A percentile compares a stretch with the other conserved stretches of the same genome.
phyloP scores from a whole-genome alignment of 2,888 invertebrate species.

The Crocallis elinguaria region DNA sequence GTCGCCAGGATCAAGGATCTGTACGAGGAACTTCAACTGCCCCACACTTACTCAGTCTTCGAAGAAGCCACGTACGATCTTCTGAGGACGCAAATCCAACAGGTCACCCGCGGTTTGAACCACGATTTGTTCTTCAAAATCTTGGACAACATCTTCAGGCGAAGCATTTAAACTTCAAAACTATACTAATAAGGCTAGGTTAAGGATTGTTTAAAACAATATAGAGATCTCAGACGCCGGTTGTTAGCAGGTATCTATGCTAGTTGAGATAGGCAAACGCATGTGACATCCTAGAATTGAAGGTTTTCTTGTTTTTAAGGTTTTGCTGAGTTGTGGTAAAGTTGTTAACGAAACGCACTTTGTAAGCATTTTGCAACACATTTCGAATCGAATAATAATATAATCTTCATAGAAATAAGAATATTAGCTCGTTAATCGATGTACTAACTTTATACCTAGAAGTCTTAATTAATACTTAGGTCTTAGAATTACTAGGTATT shows the following conservation, averaged over 20 bases:
- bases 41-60: constrained; percentile 90
- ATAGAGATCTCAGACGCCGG: constrained; percentile 36
- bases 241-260: constrained; percentile 35
- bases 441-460: constrained; percentile 8
- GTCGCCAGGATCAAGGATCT: constrained; percentile 89
- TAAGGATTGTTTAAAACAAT: constrained; percentile 26
- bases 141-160: constrained; percentile 91
- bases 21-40: constrained; percentile 91
- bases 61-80: constrained; percentile 94
- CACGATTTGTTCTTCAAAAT: constrained; percentile 93
- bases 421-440: neutral
- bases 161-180: constrained; percentile 83
- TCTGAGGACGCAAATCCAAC: constrained; percentile 92
- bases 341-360: neutral
- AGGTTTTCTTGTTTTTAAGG: neutral
- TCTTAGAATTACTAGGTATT: neutral
- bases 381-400: constrained; percentile 16
- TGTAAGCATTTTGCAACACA: neutral
- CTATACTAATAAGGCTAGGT: constrained; percentile 11
- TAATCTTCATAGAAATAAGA: constrained; percentile 8
- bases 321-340: neutral
- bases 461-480: constrained; percentile 8
- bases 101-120: constrained; percentile 92
- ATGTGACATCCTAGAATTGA: neutral
- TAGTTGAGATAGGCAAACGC: constrained; percentile 10